Base-by-base conservation (phyloP, 2,113 vertebrate genomes). In the Leptosomus discolor region DNA sequence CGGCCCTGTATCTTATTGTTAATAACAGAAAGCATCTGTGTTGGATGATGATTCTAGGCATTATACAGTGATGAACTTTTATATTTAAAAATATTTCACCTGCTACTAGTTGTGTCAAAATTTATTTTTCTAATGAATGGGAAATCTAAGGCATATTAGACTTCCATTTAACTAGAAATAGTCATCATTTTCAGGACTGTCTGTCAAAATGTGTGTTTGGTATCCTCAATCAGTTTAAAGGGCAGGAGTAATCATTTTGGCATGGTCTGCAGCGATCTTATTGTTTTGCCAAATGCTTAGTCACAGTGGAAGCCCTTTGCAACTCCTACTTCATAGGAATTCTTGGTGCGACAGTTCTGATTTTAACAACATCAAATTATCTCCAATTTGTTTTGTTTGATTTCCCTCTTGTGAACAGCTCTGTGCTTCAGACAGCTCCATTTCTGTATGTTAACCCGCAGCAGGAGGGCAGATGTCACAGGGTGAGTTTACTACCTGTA, bases 381-480 rank as follows among this genome's bases (percentile, higher is more conserved):
- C 94, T 97, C 96, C 93, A 95, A 92, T 98, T 97, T 98, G 96
- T 97, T 98, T 98, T 97, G 96, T 97, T 98, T 98, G 95, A 97
- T 97, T 98, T 97, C 91, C 95, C 94, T 88, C 77, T 98, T 96
- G 85, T 71, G 96, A 96, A 84, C 32, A 51, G 68, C 91, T 96
- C 91, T 79, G 75, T 95, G 90, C 84, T 96, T 94, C 95, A 94
- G 83, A 79, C 60, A 97, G 74, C 87, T 96, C 88, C 88, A 92
- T 97, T 97, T 97, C 84, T 96, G 91, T 94, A 84, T 88, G 96
- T 97, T 98, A 98, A 98, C 96, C 95, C 92, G 22, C 98, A 98
- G 97, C 98, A 89, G 98, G 97, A 97, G 96, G 84, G 97, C 94
- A 96, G 97, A 98, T 98, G 97, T 97, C 95, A 95, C 95, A 97